Conservation (phyloP, 2,888 invertebrate species). For the Euclidia mi region DNA sequence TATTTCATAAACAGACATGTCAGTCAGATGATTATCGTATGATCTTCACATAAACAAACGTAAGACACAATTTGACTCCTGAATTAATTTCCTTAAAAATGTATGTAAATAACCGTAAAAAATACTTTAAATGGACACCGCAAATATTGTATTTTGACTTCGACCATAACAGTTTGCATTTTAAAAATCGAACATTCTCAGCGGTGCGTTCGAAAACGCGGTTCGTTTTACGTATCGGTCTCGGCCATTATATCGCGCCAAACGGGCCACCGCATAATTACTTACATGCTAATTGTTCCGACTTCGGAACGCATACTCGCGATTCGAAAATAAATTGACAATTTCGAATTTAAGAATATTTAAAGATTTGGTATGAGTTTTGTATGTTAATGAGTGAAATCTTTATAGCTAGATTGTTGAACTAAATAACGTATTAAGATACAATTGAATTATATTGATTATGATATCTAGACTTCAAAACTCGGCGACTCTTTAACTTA, state of each 20-base stretch:
- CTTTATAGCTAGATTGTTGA: neutral
- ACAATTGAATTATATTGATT: neutral
- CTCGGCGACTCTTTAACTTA: neutral
- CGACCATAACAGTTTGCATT: slow-evolving; percentile 34
- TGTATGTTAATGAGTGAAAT: slow-evolving; percentile 13
- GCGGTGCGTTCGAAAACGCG: slow-evolving; percentile 58
- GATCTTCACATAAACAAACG: neutral
- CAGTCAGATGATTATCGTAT: too few species aligned
- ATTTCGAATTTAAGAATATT: slow-evolving; percentile 33
- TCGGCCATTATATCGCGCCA: slow-evolving; percentile 72
- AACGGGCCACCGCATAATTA: slow-evolving; percentile 79
- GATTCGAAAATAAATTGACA: slow-evolving; percentile 36
- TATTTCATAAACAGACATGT: too few species aligned
- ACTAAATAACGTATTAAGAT: slow-evolving; percentile 3
- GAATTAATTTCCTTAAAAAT: neutral
- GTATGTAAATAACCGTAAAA: neutral
- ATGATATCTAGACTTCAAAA: neutral
- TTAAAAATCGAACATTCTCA: slow-evolving; percentile 53
- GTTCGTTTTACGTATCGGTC: slow-evolving; percentile 73
- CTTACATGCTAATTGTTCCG: slow-evolving; percentile 75
- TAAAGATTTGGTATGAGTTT: slow-evolving; percentile 29
- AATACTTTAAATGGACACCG: slow-evolving; percentile 1
- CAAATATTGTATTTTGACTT: slow-evolving; percentile 16
- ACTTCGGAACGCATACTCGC: slow-evolving; percentile 59
- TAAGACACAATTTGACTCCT: neutral